These are phyloP conservation scores for Camelus dromedarius DNA, from an alignment of 2,113 vertebrate genomes.

Conservation along the genomic window DNA sequence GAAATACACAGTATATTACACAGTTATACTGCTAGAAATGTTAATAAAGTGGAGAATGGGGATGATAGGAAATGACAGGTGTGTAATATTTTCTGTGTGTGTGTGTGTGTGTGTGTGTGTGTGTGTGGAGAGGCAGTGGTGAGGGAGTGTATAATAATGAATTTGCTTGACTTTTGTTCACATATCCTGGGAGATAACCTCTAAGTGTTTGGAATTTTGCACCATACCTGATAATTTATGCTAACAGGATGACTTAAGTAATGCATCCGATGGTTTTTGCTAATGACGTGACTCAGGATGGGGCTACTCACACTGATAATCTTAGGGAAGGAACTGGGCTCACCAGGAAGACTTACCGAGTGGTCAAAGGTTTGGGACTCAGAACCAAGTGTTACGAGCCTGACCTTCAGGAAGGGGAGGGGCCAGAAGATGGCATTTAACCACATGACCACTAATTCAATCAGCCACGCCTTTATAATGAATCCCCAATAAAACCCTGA, in stretches of 20 bases:
- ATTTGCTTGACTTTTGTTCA: neutral
- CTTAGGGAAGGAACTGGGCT: neutral
- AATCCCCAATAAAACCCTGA: neutral
- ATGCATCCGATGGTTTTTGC: neutral
- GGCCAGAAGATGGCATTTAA: neutral
- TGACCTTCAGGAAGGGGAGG: neutral
- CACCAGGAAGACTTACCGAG: neutral
- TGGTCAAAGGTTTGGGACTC: neutral
- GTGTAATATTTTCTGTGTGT: neutral
- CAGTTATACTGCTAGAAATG: neutral
- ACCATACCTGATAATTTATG: neutral
- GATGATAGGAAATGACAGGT: neutral
- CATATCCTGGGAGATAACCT: neutral
- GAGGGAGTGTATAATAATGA: neutral
- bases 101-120: too few species aligned
- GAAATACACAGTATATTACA: neutral
- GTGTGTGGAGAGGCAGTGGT: rapidly evolving
- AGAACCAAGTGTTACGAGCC: neutral
- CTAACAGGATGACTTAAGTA: neutral
- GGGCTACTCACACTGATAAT: neutral
- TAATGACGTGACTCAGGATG: neutral
- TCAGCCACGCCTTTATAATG: neutral
- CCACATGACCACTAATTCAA: neutral
- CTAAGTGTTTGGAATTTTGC: neutral
- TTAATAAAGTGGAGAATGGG: neutral